Conservation (phyloP, 30 jellyfish, hydroid and myxozoan species). For the Euphysa ruthae region DNA sequence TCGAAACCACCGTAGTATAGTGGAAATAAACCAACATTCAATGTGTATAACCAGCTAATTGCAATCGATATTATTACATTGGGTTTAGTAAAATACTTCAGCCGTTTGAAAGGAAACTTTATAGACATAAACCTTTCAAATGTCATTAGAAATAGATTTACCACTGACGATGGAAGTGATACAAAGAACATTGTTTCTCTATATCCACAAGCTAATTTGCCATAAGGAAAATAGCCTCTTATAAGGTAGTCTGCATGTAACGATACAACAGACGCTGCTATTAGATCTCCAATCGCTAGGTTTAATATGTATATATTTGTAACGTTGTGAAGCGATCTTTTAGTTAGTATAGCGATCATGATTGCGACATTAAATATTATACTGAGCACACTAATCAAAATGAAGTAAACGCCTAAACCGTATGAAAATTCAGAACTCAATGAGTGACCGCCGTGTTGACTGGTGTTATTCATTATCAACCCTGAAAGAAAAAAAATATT, state of each 20-base stretch:
- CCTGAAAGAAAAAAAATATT: too few species aligned
- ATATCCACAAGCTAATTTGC: conserved; percentile 13
- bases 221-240: conserved; percentile 29
- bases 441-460: neutral
- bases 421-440: conserved; percentile 1
- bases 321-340: conserved; percentile 14
- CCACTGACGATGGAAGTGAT: conserved; percentile 39
- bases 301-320: conserved; percentile 14
- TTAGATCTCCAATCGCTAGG: conserved; percentile 31
- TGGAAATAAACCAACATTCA: conserved; percentile 22
- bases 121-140: conserved; percentile 24
- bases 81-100: neutral
- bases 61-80: neutral
- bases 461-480: too few species aligned
- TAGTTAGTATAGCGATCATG: neutral
- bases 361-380: conserved; percentile 7
- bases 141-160: conserved; percentile 22
- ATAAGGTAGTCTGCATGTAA: conserved; percentile 28
- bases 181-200: conserved; percentile 8
- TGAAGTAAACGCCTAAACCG: conserved; percentile 5
- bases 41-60: conserved; percentile 24
- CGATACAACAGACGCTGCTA: conserved; percentile 11
- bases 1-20: neutral
- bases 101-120: conserved; percentile 3
- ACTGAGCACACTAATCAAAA: neutral